Evolutionary conservation across 2,113 vertebrate species (phyloP).

Genomic region (Loxodonta africana): DNA sequence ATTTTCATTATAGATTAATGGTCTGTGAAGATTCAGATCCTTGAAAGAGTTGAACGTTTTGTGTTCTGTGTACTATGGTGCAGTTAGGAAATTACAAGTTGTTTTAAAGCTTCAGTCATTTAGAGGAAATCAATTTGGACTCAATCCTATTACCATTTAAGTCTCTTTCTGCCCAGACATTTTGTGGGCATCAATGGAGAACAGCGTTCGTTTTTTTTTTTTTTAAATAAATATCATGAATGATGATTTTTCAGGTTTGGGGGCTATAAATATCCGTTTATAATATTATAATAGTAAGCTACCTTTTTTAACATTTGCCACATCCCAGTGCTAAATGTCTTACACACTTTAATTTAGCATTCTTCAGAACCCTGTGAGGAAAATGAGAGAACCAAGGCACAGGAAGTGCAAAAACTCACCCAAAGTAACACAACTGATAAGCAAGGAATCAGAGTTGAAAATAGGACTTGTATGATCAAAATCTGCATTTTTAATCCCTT

Average conservation of each 20-base stretch:
- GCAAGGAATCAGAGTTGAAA: conserved; percentile 29
- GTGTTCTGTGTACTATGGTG: background rate
- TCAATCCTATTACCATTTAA: conserved; percentile 23
- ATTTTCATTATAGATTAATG: conserved; percentile 78
- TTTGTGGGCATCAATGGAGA: conserved; percentile 29
- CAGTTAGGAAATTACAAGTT: conserved; percentile 53
- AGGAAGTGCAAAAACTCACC: background rate
- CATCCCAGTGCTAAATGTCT: conserved; percentile 4
- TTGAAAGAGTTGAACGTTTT: conserved; percentile 26
- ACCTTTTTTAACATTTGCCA: background rate
- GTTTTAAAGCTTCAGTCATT: conserved; percentile 40
- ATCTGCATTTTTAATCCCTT: background rate
- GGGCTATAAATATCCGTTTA: background rate
- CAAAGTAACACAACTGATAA: background rate
- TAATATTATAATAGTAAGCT: background rate
- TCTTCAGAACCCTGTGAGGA: background rate
- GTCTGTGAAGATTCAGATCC: conserved; percentile 64
- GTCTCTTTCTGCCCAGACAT: background rate
- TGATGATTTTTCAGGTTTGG: background rate
- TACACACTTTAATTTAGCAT: background rate
- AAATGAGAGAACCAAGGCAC: conserved; percentile 35
- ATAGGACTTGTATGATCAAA: background rate
- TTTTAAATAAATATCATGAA: conserved; percentile 39
- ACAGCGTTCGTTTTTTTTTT: conserved; percentile 18
- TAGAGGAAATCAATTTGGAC: conserved; percentile 62